phyloP scores from a whole-genome alignment of 2,113 vertebrate genomes.

The Promerops cafer region DNA sequence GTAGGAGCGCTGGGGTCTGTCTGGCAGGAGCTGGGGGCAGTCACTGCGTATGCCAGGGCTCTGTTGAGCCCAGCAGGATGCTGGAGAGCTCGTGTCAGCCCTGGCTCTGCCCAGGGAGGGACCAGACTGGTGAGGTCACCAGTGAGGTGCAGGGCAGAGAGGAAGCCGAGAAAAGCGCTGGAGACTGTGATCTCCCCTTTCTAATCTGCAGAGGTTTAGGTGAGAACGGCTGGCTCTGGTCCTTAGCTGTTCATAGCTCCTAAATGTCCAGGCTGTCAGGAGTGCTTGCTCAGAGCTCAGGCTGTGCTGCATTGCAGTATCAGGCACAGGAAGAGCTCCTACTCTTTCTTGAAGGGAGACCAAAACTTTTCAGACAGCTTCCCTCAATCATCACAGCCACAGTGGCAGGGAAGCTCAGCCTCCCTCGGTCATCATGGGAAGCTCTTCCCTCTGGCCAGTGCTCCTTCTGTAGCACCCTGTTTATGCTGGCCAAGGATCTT shows the following conservation, averaged over 20 bases:
- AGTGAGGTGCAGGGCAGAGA: not conserved
- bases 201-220: not conserved
- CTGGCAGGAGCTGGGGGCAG: not conserved
- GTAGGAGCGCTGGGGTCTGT: not conserved
- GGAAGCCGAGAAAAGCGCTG: not conserved
- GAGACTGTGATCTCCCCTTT: not conserved
- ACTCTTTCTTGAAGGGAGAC: not conserved
- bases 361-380: not conserved
- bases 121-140: rapidly evolving
- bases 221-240: not conserved
- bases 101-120: not conserved
- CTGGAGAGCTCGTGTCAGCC: not conserved
- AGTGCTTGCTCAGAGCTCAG: not conserved
- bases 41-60: not conserved
- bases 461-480: not conserved
- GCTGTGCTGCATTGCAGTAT: not conserved
- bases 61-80: not conserved
- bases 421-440: not conserved
- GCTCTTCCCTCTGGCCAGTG: not conserved
- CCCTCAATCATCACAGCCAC: not conserved
- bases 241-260: not conserved
- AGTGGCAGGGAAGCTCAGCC: not conserved
- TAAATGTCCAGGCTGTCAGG: not conserved
- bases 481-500: not conserved
- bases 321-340: not conserved